Percentiles rank a stretch among this genome's conserved stretches.
These are phyloP conservation scores for Diprion similis DNA, from an alignment of 1,140 invertebrate species.

Conservation along the genomic window DNA sequence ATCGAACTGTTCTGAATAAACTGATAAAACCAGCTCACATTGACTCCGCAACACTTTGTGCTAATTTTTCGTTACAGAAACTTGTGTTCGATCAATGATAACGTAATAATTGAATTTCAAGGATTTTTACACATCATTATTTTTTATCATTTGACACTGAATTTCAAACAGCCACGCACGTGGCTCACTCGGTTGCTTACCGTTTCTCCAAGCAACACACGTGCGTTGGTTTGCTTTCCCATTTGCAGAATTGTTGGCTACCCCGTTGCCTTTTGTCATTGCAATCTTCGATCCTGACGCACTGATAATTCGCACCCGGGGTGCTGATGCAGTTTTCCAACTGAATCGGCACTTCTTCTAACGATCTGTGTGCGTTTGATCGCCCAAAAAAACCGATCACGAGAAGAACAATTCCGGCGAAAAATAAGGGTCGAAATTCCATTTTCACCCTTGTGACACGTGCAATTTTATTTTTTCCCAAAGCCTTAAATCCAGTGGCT, in stretches of 20 bases:
- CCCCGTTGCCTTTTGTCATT: neutral
- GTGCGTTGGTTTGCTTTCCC: neutral
- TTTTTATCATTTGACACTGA: no score
- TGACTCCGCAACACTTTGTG: no score
- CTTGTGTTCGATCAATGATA: no score
- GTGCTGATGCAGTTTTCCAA: neutral
- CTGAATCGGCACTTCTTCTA: neutral
- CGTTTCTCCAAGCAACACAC: neutral
- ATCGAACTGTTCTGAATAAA: no score
- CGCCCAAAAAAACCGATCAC: neutral
- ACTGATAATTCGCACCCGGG: neutral
- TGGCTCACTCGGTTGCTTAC: neutral
- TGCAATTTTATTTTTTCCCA: no score
- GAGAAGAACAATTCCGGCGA: neutral
- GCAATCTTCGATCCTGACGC: neutral
- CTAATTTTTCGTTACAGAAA: no score
- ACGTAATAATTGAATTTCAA: no score
- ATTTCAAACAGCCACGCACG: no score
- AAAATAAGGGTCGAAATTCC: neutral
- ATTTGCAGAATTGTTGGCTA: neutral
- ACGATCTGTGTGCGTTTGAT: neutral
- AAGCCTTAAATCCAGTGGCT: no score
- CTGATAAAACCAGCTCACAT: no score
- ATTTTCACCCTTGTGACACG: neutral
- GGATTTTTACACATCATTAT: no score